Evolutionary conservation across 2,113 vertebrate species (phyloP), one percentile per base, ranked within the genome.

Genomic region (Caloenas nicobarica): DNA sequence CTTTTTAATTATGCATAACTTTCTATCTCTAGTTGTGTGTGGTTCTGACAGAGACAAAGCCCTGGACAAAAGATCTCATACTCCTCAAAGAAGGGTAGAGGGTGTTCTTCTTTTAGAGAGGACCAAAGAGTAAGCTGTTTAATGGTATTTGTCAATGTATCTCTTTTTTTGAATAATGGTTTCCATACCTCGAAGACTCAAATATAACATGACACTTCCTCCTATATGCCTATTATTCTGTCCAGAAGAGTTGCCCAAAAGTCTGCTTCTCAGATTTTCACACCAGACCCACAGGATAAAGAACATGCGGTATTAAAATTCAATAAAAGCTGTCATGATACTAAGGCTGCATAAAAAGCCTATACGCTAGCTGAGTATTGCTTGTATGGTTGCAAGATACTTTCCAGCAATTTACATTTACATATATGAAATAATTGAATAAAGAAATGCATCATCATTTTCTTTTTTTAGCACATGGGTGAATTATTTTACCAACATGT

Each of bases 401-500:
- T 13, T 88, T 50, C n/a, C n/a, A 61, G 40, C 13, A 81, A 84
- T 72, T 93, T 96, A 48, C 46, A 79, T 81, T 61, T 51, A 38
- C 73, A 53, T 28, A 82, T 76, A 33, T 54, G 70, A 92, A 70
- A 68, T 46, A 81, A 80, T 70, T 62, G 56, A 65, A 62, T 81
- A 76, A 92, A 81, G 87, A 89, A 94, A 87, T 90, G 57, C 28
- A 82, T 86, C 70, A 57, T 85, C 71, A 36, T 95, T 96, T 94
- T 80, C 82, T 96, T 71, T 87, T 88, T 88, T 91, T 89, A 94
- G 74, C 68, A 93, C 79, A 33, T 56, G 88, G 69, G 58, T 82
- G 94, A 96, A 93, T 95, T 97, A 96, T 97, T 97, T 96, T 96
- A 31, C 95, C 64, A 93, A 84, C 83, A 83, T 85, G 85, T 81